These are phyloP conservation scores for Camarhynchus parvulus DNA, from an alignment of 2,113 vertebrate genomes.

Conservation along the genomic window DNA sequence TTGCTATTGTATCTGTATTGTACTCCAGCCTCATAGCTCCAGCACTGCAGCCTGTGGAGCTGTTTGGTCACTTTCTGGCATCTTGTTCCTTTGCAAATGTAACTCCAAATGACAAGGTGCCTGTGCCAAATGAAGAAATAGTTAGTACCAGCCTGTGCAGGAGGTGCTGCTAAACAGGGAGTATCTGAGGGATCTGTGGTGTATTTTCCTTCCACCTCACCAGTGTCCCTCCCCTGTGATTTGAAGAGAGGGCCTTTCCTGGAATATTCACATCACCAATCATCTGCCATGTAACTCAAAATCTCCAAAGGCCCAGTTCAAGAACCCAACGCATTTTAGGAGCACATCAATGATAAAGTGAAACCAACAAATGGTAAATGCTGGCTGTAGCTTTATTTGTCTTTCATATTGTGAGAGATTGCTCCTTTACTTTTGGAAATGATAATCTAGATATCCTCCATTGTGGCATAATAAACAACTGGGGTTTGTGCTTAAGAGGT, in stretches of 20 bases:
- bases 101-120: neutral
- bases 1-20: neutral
- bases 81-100: neutral
- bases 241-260: neutral
- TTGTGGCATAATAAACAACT: neutral
- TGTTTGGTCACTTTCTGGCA: neutral
- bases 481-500: neutral
- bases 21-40: accelerated
- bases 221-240: neutral
- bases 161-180: neutral
- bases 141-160: neutral
- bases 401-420: neutral
- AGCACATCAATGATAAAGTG: neutral
- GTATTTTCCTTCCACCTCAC: neutral
- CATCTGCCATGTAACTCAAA: neutral
- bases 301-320: neutral
- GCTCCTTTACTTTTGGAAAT: neutral
- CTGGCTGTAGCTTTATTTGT: neutral
- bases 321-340: neutral
- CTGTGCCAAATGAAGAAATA: neutral
- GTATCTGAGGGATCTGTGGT: neutral
- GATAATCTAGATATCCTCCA: neutral
- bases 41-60: neutral
- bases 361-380: neutral
- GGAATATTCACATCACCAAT: neutral